Evolutionary conservation across 1,140 invertebrate genomes (phyloP).

Genomic region (Orchesella cincta): DNA sequence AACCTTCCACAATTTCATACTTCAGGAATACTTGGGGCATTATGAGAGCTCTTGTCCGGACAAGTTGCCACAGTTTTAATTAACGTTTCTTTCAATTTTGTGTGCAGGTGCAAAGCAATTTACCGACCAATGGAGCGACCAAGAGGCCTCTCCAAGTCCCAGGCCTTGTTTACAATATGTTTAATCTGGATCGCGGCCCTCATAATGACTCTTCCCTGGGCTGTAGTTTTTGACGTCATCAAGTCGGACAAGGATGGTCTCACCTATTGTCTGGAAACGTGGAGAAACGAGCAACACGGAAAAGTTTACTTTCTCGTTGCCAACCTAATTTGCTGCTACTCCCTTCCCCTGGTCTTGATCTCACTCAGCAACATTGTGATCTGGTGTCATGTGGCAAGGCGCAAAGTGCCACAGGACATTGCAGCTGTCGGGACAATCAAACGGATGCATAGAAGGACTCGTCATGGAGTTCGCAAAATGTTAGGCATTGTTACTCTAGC

Average conservation of each 20-base stretch:
- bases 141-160: conserved; percentile 58
- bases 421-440: conserved; percentile 55
- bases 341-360: conserved; percentile 60
- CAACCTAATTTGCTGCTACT: conserved; percentile 64
- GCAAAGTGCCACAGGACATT: conserved; percentile 54
- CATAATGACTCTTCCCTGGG: conserved; percentile 64
- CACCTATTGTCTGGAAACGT: conserved; percentile 56
- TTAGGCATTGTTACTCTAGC: conserved; percentile 51
- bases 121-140: conserved; percentile 62
- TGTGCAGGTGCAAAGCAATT: conserved; percentile 61
- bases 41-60: too few relatives aligned
- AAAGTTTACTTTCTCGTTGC: conserved; percentile 63
- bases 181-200: conserved; percentile 63
- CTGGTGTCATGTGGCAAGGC: conserved; percentile 56
- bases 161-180: conserved; percentile 56
- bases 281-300: conserved; percentile 57
- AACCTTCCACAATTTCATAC: too few relatives aligned
- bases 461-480: conserved; percentile 66
- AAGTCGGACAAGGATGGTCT: conserved; percentile 34
- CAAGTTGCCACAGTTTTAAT: too few relatives aligned
- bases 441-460: conserved; percentile 54
- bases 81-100: background rate
- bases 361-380: conserved; percentile 62
- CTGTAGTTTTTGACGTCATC: conserved; percentile 57
- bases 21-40: too few relatives aligned